A percentile compares a stretch with the other conserved stretches of the same genome.
Evolutionary conservation across 2,113 vertebrate species (phyloP).

Genomic region (Mormoops blainvillei): DNA sequence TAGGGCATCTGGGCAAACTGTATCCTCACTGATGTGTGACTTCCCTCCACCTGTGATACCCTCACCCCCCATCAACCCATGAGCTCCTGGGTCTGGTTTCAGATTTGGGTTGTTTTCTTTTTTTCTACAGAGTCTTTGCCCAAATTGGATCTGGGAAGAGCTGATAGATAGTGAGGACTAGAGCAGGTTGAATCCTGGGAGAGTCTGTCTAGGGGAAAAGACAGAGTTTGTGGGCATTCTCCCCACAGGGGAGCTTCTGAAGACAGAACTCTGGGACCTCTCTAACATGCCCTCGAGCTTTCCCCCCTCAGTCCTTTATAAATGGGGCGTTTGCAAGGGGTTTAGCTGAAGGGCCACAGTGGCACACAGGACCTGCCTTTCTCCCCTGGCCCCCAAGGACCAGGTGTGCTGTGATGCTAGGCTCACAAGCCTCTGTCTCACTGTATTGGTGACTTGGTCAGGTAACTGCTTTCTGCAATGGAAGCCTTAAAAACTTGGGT

Average conservation of each 20-base stretch:
- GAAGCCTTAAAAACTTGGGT: background rate
- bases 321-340: background rate
- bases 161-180: background rate
- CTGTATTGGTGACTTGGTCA: background rate
- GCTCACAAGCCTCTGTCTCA: background rate
- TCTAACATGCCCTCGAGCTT: background rate
- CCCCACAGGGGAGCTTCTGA: background rate
- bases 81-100: background rate
- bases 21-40: background rate
- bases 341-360: background rate
- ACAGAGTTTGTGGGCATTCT: background rate
- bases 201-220: no score
- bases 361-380: background rate
- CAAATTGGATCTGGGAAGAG: background rate
- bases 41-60: background rate
- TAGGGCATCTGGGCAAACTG: background rate
- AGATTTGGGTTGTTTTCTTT: background rate
- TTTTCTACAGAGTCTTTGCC: background rate
- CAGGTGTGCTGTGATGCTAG: background rate
- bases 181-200: background rate
- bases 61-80: no score
- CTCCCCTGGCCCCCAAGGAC: background rate
- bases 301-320: background rate
- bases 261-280: background rate
- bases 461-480: background rate